A percentile compares a stretch with the other conserved stretches of the same genome.
Conservation (phyloP, 1,140 invertebrate species). For the Lasaia peninsularis region DNA sequence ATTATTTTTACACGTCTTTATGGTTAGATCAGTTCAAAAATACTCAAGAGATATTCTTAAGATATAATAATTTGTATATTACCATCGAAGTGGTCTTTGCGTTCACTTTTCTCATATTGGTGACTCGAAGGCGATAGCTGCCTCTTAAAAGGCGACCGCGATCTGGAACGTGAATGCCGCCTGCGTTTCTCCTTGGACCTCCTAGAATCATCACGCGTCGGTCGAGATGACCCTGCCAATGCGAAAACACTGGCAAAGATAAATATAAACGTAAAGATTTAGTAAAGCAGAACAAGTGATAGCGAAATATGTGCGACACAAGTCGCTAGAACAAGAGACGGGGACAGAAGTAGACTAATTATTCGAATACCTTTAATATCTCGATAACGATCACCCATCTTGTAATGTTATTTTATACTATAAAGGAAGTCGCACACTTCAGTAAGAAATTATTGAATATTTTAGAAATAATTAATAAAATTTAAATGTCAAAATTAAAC, state of each 20-base stretch:
- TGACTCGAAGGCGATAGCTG: conserved; percentile 24
- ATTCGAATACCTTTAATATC: conserved; percentile 65
- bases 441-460: not conserved
- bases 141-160: conserved; percentile 42
- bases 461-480: not conserved
- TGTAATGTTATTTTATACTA: conserved; percentile 17
- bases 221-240: conserved; percentile 77
- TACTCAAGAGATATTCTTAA: not conserved
- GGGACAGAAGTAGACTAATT: conserved; percentile 29
- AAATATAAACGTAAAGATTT: conserved; percentile 65
- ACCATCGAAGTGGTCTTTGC: not conserved
- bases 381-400: conserved; percentile 57
- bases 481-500: not conserved
- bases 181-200: conserved; percentile 45
- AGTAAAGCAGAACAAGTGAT: conserved; percentile 38
- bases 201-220: conserved; percentile 78
- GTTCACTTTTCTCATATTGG: conserved; percentile 27
- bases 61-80: not conserved
- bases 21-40: not conserved
- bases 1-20: too few relatives aligned
- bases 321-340: conserved; percentile 19
- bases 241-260: conserved; percentile 76
- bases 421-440: not conserved
- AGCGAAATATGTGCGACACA: conserved; percentile 17
- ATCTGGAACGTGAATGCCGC: conserved; percentile 44